Base-by-base conservation (phyloP, 2,113 vertebrate genomes). In the Meles meles region DNA sequence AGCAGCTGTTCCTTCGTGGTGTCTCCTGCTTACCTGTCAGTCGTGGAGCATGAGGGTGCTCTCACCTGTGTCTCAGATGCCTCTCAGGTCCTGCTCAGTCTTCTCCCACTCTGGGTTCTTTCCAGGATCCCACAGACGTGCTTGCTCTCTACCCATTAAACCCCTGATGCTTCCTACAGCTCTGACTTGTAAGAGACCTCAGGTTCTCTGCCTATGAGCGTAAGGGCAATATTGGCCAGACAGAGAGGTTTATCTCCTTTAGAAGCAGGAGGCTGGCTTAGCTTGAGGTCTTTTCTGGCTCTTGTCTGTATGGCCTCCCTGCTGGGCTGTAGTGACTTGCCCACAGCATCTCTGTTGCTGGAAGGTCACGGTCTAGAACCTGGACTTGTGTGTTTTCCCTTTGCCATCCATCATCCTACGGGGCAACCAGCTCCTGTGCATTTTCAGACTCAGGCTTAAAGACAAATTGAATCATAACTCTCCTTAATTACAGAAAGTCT, bases 51-150 rank as follows among this genome's bases (percentile, higher is more conserved):
- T 95, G 98, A 98, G 98, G 96, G 96, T 49, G 49, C 90, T 94
- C 90, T 88, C 96, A 96, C 2, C 96, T 90, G 8, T 96, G 84
- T 94, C 96, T 89, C 95, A 0, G 98, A 98, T 97, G 97, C 98
- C 98, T 98, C 98, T 98, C 98, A 98, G 98, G 98, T 98, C 98
- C 96, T 94, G 94, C 97, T 77, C 96, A 97, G 95, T 98, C 97
- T 94, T 95, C 17, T 4, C 82, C 87, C 69, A 79, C 29, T 27
- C 92, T 76, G 79, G 79, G 91, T 95, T 96, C 92, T 94, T 94
- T 88, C 94, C 29, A 29, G 81, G 8, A 79, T 93, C 97, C 97
- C 1, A 39, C 8, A 67, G 96, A 97, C 71, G 97, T 96, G 97
- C 97, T 96, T 87, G 23, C 86, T 98, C 88, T 98, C 47, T 94